These are phyloP conservation scores for Dilophus febrilis DNA, from an alignment of 2,888 invertebrate species.

Conservation along the genomic window DNA sequence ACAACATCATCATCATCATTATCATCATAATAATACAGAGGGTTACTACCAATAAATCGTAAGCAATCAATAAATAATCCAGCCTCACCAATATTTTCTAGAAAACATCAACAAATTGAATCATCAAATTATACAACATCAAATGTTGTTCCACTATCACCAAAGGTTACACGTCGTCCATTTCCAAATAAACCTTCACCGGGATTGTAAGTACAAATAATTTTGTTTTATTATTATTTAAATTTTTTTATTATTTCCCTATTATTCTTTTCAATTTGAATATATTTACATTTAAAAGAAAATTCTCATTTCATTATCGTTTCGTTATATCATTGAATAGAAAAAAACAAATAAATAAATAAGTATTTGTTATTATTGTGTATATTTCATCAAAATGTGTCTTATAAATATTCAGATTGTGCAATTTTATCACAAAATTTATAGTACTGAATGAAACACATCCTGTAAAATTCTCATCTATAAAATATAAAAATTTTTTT, in stretches of 20 bases:
- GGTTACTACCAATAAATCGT: constrained; percentile 11
- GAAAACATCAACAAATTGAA: constrained; percentile 10
- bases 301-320: too few species aligned
- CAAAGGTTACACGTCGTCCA: constrained; percentile 16
- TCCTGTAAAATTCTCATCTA: too few species aligned
- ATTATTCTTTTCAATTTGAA: background rate
- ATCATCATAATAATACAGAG: constrained; percentile 4
- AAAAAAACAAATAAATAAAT: too few species aligned
- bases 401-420: too few species aligned
- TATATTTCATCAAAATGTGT: too few species aligned
- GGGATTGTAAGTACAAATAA: constrained; percentile 18
- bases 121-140: constrained; percentile 11
- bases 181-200: constrained; percentile 19
- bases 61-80: constrained; percentile 14
- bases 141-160: constrained; percentile 16
- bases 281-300: background rate
- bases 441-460: too few species aligned
- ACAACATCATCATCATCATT: too few species aligned
- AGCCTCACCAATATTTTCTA: constrained; percentile 16
- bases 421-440: too few species aligned
- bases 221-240: too few species aligned
- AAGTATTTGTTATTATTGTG: too few species aligned
- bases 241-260: background rate
- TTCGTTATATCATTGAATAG: too few species aligned
- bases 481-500: too few species aligned